A percentile compares a stretch with the other conserved stretches of the same genome.
phyloP scores from a whole-genome alignment of 2,113 vertebrate species.

The Amphilophus citrinellus region DNA sequence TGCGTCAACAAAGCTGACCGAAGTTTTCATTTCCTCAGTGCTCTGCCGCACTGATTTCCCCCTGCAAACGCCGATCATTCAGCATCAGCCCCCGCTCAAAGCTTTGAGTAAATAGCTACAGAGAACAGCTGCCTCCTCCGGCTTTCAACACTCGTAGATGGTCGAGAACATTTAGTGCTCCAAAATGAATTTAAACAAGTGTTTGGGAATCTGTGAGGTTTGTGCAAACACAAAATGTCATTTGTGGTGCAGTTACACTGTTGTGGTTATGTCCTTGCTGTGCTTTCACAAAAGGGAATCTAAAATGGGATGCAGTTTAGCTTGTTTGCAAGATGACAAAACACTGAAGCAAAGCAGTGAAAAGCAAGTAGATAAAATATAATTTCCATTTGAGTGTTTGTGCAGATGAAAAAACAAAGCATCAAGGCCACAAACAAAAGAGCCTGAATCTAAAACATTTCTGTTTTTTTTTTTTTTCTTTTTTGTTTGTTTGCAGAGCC shows the following conservation, averaged over 20 bases:
- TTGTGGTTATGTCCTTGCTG: not conserved
- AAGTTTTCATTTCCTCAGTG: not conserved
- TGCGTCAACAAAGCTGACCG: not conserved
- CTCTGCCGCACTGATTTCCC: not conserved
- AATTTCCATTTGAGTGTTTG: not conserved
- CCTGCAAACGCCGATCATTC: not conserved
- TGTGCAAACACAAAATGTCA: not conserved
- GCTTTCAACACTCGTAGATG: not conserved
- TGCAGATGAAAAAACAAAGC: constrained; percentile 3
- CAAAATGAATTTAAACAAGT: constrained; percentile 5
- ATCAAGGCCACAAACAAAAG: not conserved
- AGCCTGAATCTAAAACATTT: not conserved
- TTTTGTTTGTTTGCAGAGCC: not conserved
- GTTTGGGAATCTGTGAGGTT: not conserved
- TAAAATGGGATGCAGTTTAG: not conserved
- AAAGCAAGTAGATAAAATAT: not conserved
- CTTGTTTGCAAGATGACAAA: constrained; percentile 5
- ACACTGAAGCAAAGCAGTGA: not conserved
- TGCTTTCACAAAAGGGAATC: not conserved
- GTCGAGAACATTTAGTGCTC: not conserved
- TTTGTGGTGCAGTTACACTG: constrained; percentile 10
- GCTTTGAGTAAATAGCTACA: not conserved
- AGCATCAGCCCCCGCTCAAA: not conserved
- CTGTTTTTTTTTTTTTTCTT: too few species aligned
- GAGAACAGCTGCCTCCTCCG: not conserved